Percentiles rank a stretch among this genome's conserved stretches.
phyloP scores from a whole-genome alignment of 1,140 invertebrate genomes.

The Arion vulgaris region DNA sequence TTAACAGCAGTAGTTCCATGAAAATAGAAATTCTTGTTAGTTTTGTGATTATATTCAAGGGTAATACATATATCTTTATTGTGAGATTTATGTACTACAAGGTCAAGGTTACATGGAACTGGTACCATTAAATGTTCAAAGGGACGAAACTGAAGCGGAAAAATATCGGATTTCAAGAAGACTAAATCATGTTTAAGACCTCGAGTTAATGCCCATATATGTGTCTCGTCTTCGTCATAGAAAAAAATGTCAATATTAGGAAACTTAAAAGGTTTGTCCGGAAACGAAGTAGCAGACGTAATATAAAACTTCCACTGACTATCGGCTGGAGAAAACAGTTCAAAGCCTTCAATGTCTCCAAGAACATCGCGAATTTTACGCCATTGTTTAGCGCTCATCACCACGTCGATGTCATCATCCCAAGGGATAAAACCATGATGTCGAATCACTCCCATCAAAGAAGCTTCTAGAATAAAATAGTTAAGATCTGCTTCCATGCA shows the following conservation, averaged over 20 bases:
- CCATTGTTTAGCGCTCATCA: conserved; percentile 52
- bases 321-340: conserved; percentile 35
- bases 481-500: conserved; percentile 49
- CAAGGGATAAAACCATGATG: conserved; percentile 63
- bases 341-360: conserved; percentile 38
- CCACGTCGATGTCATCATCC: conserved; percentile 67
- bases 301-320: conserved; percentile 62
- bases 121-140: conserved; percentile 54
- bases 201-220: conserved; percentile 59
- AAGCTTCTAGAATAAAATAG: conserved; percentile 60
- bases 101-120: conserved; percentile 54
- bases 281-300: conserved; percentile 32
- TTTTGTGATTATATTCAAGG: conserved; percentile 51
- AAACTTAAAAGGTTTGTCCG: conserved; percentile 52
- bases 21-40: conserved; percentile 32
- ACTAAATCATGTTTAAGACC: conserved; percentile 49
- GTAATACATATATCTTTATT: conserved; percentile 51
- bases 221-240: conserved; percentile 60
- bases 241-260: conserved; percentile 68
- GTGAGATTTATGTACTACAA: conserved; percentile 48
- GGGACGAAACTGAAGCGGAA: conserved; percentile 53
- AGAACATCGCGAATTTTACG: conserved; percentile 43
- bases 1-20: conserved; percentile 5
- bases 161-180: conserved; percentile 56
- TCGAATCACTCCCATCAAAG: conserved; percentile 56